phyloP scores from a whole-genome alignment of 37 sponge, comb jelly and placozoan genomes.

The Theonella swinhoei region DNA sequence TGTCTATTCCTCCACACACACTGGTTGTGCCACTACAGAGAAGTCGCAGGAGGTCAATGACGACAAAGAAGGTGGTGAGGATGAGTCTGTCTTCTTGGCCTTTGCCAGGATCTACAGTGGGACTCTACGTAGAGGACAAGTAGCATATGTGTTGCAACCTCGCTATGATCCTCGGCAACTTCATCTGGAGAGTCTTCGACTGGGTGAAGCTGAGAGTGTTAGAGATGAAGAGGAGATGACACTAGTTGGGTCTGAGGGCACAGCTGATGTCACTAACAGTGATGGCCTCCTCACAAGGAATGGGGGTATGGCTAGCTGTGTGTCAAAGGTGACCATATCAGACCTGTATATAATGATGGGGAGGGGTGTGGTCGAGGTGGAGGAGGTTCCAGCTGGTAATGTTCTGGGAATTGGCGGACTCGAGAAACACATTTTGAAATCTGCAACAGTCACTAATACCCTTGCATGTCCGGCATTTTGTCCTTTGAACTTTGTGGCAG shows the following conservation, averaged over 20 bases:
- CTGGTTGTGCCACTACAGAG: neutral
- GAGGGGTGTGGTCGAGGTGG: constrained; percentile 71
- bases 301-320: neutral
- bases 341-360: constrained; percentile 95
- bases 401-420: constrained; percentile 91
- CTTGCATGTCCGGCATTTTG: constrained; percentile 87
- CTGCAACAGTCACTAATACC: constrained; percentile 85
- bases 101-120: constrained; percentile 92
- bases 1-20: too few relatives aligned
- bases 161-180: constrained; percentile 77
- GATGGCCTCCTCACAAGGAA: constrained; percentile 3
- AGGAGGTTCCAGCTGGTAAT: constrained; percentile 84
- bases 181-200: neutral
- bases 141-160: constrained; percentile 82
- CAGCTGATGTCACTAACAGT: neutral
- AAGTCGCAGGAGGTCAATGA: neutral
- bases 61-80: neutral
- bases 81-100: constrained; percentile 60
- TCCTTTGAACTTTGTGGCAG: constrained; percentile 70
- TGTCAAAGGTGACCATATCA: constrained; percentile 23
- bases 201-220: neutral
- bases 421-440: constrained; percentile 76
- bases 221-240: neutral
- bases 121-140: constrained; percentile 59
- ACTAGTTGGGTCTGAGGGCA: neutral